Percentiles rank a stretch among this genome's conserved stretches.
These are phyloP conservation scores for Tipula confusa DNA, from an alignment of 2,888 invertebrate species.

Conservation along the genomic window DNA sequence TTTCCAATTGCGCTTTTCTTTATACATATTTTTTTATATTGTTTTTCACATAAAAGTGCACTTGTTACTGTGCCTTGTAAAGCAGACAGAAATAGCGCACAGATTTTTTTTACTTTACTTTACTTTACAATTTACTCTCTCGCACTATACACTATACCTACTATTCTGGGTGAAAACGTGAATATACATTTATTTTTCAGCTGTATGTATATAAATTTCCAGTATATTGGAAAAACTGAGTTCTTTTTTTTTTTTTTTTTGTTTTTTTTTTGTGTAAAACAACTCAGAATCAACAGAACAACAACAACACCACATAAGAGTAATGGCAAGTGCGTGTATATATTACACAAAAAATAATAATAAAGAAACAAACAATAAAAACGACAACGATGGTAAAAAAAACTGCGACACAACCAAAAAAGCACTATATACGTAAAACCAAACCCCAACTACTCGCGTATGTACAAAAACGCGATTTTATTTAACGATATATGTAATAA, in stretches of 20 bases:
- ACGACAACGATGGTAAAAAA: constrained; percentile 7
- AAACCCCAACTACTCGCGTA: constrained; percentile 14
- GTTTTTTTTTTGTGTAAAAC: neutral
- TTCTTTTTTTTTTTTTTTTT: neutral
- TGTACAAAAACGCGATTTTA: neutral
- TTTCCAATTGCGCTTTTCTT: constrained; percentile 12
- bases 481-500: neutral
- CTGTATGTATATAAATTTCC: neutral
- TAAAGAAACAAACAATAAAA: neutral
- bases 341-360: constrained; percentile 13
- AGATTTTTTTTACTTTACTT: neutral
- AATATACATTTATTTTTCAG: neutral
- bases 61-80: constrained; percentile 28
- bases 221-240: constrained; percentile 27
- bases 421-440: neutral
- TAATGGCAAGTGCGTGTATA: constrained; percentile 27
- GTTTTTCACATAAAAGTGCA: constrained; percentile 29
- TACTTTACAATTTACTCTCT: neutral
- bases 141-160: constrained; percentile 14
- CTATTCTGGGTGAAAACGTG: constrained; percentile 25
- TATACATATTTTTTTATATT: neutral
- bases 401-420: constrained; percentile 27
- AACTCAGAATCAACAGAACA: neutral
- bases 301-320: neutral
- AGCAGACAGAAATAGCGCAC: constrained; percentile 15